Evolutionary conservation across 2,113 vertebrate genomes (phyloP), one percentile per base, ranked within the genome.

Genomic region (Brachypteracias leptosomus): DNA sequence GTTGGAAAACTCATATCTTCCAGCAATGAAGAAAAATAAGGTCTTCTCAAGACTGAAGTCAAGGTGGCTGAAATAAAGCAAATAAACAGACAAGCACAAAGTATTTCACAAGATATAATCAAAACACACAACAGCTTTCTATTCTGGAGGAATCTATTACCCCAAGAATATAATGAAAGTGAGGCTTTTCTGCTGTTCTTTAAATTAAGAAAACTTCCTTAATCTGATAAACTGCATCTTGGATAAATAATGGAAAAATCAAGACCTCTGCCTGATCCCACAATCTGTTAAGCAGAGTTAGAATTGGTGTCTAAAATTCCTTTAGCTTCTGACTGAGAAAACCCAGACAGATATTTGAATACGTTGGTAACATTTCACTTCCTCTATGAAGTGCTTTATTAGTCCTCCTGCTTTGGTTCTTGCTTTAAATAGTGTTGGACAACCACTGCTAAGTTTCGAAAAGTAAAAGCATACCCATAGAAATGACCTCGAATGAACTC

Each of bases 401-500:
- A 90, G 49, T 75, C 36, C 57, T 78, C 22, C 44, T 83, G 68
- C 77, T 83, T 70, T 85, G 40, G 8, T 51, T 89, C 52, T 86
- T 75, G 46, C 57, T 78, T 87, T 88, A 93, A 74, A 84, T n/a
- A 88, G 29, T 22, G 9, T n/a, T 58, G 63, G 55, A 94, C 33
- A 94, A 94, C 42, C 35, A 1, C 61, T 74, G 61, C 74, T 91
- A 54, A 77, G 29, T 90, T 95, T 92, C 74, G 85, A 95, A 95
- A 95, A 96, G 77, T 82, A 90, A 90, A 92, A 92, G 62, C 97
- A 93, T 98, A 99, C 99, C 99, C 99, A 71, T 99, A 99, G 96
- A 99, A 99, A 96, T 99, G 99, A 75, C 99, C 99, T 90, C 99
- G 97, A 95, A 99, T 97, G 96, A 99, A 99, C 94, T 99, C 99